Evolutionary conservation across 2,888 invertebrate species (phyloP).

Genomic region (Scaptomyza flava): DNA sequence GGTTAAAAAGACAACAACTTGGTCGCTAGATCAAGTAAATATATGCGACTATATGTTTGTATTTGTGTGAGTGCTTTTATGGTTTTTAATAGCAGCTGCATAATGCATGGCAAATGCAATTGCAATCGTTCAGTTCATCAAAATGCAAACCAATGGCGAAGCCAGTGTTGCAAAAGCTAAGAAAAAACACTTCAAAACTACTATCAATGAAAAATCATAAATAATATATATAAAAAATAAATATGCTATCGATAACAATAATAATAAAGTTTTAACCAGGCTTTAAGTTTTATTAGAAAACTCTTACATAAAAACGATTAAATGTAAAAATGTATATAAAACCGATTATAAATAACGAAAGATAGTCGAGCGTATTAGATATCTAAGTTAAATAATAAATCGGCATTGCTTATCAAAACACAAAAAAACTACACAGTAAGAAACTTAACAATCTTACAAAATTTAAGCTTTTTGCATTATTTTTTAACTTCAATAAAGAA

Average conservation of each 20-base stretch:
- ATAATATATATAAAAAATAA: neutral
- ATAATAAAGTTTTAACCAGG: too few species aligned
- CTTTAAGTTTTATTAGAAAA: too few species aligned
- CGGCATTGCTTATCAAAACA: neutral
- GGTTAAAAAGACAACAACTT: slow-evolving; percentile 50
- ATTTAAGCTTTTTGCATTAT: neutral
- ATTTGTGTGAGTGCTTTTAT: slow-evolving; percentile 47
- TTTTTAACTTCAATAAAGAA: neutral
- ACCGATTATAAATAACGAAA: too few species aligned
- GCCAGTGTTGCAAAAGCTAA: slow-evolving; percentile 13
- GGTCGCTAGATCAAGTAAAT: slow-evolving; percentile 59
- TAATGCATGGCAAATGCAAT: slow-evolving; percentile 62
- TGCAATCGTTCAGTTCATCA: slow-evolving; percentile 43
- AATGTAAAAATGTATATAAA: too few species aligned
- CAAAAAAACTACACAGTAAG: neutral
- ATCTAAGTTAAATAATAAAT: too few species aligned
- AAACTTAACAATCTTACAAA: neutral
- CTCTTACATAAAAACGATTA: too few species aligned
- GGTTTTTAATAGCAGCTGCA: slow-evolving; percentile 59
- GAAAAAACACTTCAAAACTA: neutral
- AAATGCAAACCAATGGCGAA: slow-evolving; percentile 32
- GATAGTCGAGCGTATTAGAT: too few species aligned
- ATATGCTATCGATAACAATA: too few species aligned
- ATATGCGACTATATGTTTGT: neutral
- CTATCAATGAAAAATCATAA: neutral